Evolutionary conservation across 2,888 invertebrate species (phyloP), one percentile per base, ranked within the genome.

Genomic region (Cheilosia vernalis): DNA sequence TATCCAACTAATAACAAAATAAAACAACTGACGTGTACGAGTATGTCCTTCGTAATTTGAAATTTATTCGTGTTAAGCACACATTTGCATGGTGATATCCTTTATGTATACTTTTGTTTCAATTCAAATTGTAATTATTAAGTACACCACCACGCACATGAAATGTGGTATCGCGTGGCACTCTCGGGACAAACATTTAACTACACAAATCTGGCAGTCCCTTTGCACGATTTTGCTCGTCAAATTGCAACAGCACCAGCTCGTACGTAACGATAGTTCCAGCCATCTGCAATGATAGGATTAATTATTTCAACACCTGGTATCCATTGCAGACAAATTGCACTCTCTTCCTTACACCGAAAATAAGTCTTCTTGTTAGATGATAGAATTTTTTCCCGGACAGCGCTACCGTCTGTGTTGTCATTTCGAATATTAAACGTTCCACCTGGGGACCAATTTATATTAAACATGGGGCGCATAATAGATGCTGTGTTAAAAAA

Each of bases 231-330:
- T 89, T 90, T 40, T 90, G 89, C 87, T 90, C 91, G 86, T 91
- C 93, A 87, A 95, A 94, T 89, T 95, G 95, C 85, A 95, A 89
- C 66, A 95, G 90, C n/a, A 95, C 94, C 49, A 95, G 92, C 89
- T 95, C 95, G 87, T 95, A 95, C 60, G 95, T 95, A 5, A 95
- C 92, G 74, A 95, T 94, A 13, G 94, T 94, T 47, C 94, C 95
- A 42, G 94, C 94, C 87, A 94, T 94, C 94, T 94, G 90, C 37
- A 87, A 73, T 21, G 6, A 24, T 9, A 64, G n/a, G n/a, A 19
- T 24, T 27, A 55, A 37, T 47, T 19, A 66, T 13, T 17, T 10
- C 17, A 53, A 15, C 51, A 49, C 19, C 37, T n/a, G 15, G 10
- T 30, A 19, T 55, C 4, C 13, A 2, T 21, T 21, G 7, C 13